These are phyloP conservation scores for Neodiprion pinetum DNA, from an alignment of 1,140 invertebrate genomes.

Conservation along the genomic window DNA sequence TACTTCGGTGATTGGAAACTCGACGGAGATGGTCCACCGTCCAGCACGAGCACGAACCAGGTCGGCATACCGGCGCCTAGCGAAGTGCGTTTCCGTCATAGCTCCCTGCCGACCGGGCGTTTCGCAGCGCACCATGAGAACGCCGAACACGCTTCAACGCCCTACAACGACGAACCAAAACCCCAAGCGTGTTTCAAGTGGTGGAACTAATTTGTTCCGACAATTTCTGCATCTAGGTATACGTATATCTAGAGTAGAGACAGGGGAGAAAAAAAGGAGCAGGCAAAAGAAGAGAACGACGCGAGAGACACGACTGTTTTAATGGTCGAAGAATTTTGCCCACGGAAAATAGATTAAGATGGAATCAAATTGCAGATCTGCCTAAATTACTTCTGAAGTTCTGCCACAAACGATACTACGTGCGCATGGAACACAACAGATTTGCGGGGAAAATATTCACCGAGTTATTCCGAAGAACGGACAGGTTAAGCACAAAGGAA, in stretches of 20 bases:
- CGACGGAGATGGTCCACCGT: background rate
- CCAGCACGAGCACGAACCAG: background rate
- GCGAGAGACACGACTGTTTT: no score
- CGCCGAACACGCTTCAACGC: background rate
- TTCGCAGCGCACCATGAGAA: background rate
- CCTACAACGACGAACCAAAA: background rate
- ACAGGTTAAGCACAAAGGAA: background rate
- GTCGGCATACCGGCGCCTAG: background rate
- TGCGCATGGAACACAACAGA: no score
- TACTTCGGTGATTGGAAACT: no score
- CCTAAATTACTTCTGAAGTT: no score
- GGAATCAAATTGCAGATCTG: no score
- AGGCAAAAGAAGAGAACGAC: no score
- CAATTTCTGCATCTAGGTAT: background rate
- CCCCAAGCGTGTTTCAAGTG: conserved; percentile 4
- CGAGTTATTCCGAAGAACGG: no score
- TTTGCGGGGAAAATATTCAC: no score
- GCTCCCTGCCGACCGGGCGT: background rate
- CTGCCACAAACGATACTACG: no score
- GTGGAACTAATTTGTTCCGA: conserved; percentile 5
- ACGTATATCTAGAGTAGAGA: background rate
- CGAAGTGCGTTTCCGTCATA: conserved; percentile 6
- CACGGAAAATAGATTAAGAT: no score
- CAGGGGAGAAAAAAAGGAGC: no score
- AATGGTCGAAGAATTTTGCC: no score